phyloP scores from a whole-genome alignment of 30 jellyfish, hydroid and myxozoan species.

The Rhopilema esculentum region DNA sequence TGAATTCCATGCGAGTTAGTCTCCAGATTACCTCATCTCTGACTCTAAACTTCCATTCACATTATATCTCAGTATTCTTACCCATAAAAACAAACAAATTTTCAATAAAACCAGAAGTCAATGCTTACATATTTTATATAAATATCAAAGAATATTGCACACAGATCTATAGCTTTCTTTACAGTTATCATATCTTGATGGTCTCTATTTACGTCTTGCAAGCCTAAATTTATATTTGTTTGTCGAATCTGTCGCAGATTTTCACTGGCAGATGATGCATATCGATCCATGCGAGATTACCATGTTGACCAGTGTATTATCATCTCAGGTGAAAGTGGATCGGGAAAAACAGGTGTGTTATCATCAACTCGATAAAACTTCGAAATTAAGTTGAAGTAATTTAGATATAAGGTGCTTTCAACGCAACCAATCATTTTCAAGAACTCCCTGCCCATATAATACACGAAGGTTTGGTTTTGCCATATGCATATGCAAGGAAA shows the following conservation, averaged over 20 bases:
- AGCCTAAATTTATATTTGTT: neutral
- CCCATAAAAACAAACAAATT: no score
- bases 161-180: no score
- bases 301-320: conserved; percentile 94
- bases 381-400: neutral
- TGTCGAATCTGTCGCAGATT: conserved; percentile 37
- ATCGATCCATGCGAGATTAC: conserved; percentile 96
- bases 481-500: neutral
- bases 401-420: neutral
- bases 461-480: no score
- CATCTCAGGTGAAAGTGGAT: conserved; percentile 98
- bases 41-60: no score
- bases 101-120: no score
- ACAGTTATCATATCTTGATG: no score
- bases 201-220: neutral
- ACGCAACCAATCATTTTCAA: neutral
- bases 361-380: neutral
- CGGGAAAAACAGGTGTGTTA: conserved; percentile 94
- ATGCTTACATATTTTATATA: no score
- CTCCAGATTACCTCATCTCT: no score
- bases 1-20: no score
- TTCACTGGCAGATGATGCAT: conserved; percentile 98
- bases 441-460: neutral
- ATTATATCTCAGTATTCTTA: no score
- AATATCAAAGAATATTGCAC: no score